Evolutionary conservation across 2,888 invertebrate species (phyloP), one percentile per base, ranked within the genome.

Genomic region (Ophion slaviceki): DNA sequence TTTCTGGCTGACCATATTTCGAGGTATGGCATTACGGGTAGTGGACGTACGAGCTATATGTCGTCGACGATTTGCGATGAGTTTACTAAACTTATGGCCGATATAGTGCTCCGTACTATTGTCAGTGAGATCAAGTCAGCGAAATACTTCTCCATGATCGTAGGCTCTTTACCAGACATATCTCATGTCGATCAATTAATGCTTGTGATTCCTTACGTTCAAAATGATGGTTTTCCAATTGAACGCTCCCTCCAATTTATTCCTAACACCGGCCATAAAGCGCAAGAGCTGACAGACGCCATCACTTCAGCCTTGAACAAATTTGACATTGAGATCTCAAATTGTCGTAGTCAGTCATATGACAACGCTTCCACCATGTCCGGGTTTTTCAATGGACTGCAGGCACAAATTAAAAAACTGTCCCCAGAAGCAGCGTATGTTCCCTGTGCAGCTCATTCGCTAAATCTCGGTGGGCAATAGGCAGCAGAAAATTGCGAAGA

Each of bases 1-100:
- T 91, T 92, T 82, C 72, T 91, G 17, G 78, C 86, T n/a, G 62
- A 81, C 40, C 91, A 91, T 84, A 88, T 92, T 32, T 77, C 80
- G 70, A 80, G 79, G 66, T 88, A 88, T 86, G 91, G 89, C 17
- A 91, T 91, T 82, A 78, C 81, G 70, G 91, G 91, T 11, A 87
- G 66, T 70, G 91, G 90, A 8, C 76, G 61, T n/a, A 87, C 86
- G 11, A 88, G 87, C 10, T 92, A 92, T 82, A 81, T 91, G 32
- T 90, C 89, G n/a, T 88, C 87, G 84, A 90, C 89, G 28, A 81
- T 89, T 75, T 91, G 91, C 79, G 90, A 92, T 83, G 90, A 92
- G 83, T 87, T 92, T 71, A 91, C 91, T 87, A 59, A 75, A 64
- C 82, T 91, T 36, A 89, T 92, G 89, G 87, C 86, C 47, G 36